Conservation (phyloP, 2,888 invertebrate genomes). For the Drosophila percnosoma region DNA sequence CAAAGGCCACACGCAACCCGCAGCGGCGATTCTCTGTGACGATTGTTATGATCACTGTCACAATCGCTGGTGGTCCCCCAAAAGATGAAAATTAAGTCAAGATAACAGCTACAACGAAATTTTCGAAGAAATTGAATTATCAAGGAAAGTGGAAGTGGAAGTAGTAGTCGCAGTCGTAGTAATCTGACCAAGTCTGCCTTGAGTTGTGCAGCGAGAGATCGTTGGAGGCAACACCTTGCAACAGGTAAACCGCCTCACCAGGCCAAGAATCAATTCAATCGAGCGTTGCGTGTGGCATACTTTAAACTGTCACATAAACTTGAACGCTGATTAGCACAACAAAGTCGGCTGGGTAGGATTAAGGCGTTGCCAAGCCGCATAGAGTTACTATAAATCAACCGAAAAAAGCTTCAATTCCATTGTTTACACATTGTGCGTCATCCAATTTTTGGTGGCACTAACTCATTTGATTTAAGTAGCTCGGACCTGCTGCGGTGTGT, state of each 20-base stretch:
- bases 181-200: constrained; percentile 14
- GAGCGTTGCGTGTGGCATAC: constrained; percentile 72
- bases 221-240: constrained; percentile 68
- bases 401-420: constrained; percentile 60
- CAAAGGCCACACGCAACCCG: constrained; percentile 76
- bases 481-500: constrained; percentile 33
- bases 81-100: constrained; percentile 70
- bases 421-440: constrained; percentile 74
- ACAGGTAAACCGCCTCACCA: constrained; percentile 68
- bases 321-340: constrained; percentile 81
- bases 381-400: constrained; percentile 68
- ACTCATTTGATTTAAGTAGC: constrained; percentile 76
- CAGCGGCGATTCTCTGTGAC: constrained; percentile 44
- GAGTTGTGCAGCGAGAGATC: constrained; percentile 18
- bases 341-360: constrained; percentile 71
- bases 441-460: constrained; percentile 68
- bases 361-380: constrained; percentile 30
- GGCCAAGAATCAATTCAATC: constrained; percentile 16
- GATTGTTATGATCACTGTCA: constrained; percentile 71
- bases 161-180: constrained; percentile 49
- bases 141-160: constrained; percentile 67
- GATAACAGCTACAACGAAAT: constrained; percentile 47
- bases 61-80: constrained; percentile 68
- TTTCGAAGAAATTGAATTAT: constrained; percentile 76
- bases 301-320: constrained; percentile 81